phyloP scores from a whole-genome alignment of 2,888 invertebrate species.

The Sarcophaga caerulescens region DNA sequence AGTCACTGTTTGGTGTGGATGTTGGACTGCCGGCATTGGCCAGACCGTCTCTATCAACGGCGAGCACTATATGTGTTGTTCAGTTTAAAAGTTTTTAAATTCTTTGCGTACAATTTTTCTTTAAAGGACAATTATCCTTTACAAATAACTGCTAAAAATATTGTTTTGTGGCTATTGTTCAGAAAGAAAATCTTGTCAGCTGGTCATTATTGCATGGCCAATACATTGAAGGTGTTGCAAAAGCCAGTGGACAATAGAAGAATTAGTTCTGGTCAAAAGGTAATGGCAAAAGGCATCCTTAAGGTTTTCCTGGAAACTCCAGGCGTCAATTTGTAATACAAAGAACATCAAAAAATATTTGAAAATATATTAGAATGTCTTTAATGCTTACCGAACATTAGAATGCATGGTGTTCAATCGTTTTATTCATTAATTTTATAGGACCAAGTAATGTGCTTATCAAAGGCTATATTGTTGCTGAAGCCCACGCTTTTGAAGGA shows the following conservation, averaged over 20 bases:
- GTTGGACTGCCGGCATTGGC: no score
- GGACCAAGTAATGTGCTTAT: no score
- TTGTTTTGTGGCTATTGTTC: slow-evolving; percentile 10
- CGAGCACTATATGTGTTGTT: not conserved
- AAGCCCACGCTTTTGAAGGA: no score
- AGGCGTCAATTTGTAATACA: no score
- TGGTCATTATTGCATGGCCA: slow-evolving; percentile 43
- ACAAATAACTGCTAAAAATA: slow-evolving; percentile 13
- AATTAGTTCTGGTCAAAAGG: no score
- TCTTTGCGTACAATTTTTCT: not conserved
- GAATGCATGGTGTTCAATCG: no score
- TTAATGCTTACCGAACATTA: no score
- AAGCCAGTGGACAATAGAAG: slow-evolving; percentile 3
- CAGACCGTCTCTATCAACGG: no score
- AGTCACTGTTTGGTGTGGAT: no score
- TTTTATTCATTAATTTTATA: no score
- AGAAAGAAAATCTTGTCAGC: slow-evolving; percentile 49
- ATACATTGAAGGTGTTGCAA: slow-evolving; percentile 47
- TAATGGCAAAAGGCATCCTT: slow-evolving; percentile 27
- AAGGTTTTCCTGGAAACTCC: no score
- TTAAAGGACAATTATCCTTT: slow-evolving; percentile 22
- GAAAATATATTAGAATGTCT: not conserved
- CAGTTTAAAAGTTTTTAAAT: not conserved
- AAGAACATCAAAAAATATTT: not conserved
- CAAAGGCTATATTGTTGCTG: no score